Evolutionary conservation across 2,797 vertebrate species (phyloP).

Genomic region (Hipposideros larvatus): DNA sequence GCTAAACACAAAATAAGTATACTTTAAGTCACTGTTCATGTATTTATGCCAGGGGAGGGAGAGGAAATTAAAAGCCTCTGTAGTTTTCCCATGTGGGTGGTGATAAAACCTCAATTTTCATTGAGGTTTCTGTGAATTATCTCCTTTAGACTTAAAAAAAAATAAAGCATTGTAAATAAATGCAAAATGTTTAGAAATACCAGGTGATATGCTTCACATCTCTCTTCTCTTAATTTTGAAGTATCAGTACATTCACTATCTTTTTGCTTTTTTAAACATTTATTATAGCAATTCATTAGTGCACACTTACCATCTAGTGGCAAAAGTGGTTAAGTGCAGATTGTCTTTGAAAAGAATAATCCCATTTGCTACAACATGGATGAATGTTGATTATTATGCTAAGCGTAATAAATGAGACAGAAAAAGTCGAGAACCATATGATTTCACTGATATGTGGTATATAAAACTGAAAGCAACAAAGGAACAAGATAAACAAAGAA

Average conservation of each 20-base stretch:
- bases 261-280: constrained; percentile 50
- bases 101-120: background rate
- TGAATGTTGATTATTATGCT: too few relatives aligned
- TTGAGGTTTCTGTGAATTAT: background rate
- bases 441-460: too few relatives aligned
- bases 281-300: constrained; percentile 27
- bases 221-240: constrained; percentile 23
- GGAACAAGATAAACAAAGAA: too few relatives aligned
- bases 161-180: background rate
- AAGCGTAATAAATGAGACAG: too few relatives aligned
- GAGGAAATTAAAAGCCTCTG: background rate
- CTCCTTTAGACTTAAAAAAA: constrained; percentile 34
- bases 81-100: background rate
- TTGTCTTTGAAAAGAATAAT: background rate
- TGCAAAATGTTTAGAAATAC: constrained; percentile 23
- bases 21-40: background rate
- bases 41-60: background rate
- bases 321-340: constrained; percentile 41
- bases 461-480: too few relatives aligned
- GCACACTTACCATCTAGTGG: constrained; percentile 45
- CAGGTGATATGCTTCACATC: background rate
- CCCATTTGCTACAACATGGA: background rate
- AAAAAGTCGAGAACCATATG: too few relatives aligned
- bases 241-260: background rate
- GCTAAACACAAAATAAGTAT: constrained; percentile 28